Conservation (phyloP, 2,888 invertebrate species). For the Marronus borbonicus region DNA sequence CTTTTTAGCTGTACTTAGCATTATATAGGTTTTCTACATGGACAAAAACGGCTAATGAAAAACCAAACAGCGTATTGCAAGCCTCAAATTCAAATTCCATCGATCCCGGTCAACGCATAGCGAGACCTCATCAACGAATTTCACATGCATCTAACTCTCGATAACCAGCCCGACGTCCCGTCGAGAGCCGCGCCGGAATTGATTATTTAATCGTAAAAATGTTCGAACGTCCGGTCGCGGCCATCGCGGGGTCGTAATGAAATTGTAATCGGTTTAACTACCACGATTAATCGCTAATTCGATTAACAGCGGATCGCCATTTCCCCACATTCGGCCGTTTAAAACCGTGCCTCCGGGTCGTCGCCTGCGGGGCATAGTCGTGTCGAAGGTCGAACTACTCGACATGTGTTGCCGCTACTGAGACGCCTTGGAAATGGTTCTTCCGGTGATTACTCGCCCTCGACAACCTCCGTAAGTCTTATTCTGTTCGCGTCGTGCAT, state of each 20-base stretch:
- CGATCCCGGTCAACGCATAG: no score
- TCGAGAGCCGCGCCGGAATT: slow-evolving; percentile 5
- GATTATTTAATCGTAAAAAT: slow-evolving; percentile 47
- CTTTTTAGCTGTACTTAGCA: no score
- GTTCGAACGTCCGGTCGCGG: slow-evolving; percentile 4
- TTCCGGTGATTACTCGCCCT: slow-evolving; percentile 38
- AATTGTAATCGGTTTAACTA: slow-evolving; percentile 60
- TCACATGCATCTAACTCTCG: neutral
- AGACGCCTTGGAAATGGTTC: no score
- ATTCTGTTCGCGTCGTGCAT: neutral
- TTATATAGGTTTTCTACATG: no score
- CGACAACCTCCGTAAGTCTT: slow-evolving; percentile 14
- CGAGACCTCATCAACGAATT: neutral
- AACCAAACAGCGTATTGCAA: no score
- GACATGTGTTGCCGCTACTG: neutral
- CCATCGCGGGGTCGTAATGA: slow-evolving; percentile 46
- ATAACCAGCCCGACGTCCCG: neutral
- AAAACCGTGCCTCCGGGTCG: neutral
- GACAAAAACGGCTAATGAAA: no score
- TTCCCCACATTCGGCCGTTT: slow-evolving; percentile 58
- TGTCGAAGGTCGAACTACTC: slow-evolving; percentile 3
- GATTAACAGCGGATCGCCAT: slow-evolving; percentile 60
- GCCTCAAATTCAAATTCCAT: no score
- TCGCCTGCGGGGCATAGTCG: neutral
- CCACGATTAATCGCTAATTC: slow-evolving; percentile 62